Conservation (phyloP, 2,113 vertebrate species). For the Suricata suricatta region DNA sequence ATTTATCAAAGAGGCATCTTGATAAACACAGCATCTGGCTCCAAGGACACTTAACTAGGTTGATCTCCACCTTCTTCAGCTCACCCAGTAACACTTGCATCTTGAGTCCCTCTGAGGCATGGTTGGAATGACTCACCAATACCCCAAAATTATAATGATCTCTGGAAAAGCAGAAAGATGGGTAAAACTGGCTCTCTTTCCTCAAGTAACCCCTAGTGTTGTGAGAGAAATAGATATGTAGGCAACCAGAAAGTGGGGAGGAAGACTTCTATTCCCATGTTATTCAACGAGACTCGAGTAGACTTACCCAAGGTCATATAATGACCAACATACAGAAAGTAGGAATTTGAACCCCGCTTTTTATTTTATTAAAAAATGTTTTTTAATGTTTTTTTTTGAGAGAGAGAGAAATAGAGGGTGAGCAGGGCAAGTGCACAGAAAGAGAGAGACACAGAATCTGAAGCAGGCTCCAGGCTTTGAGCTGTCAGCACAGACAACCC, state of each 20-base stretch:
- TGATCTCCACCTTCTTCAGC: no score
- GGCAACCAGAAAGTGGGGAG: background rate
- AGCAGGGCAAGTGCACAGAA: no score
- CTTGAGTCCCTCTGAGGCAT: background rate
- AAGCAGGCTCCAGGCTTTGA: no score
- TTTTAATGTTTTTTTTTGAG: no score
- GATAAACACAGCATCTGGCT: background rate
- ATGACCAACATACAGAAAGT: background rate
- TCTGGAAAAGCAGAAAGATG: background rate
- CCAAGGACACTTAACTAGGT: background rate
- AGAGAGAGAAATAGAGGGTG: no score
- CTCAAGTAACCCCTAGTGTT: background rate
- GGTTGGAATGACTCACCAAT: background rate
- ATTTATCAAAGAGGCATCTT: background rate
- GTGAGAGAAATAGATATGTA: no score
- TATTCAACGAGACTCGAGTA: background rate
- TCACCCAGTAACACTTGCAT: background rate
- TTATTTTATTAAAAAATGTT: no score
- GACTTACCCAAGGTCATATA: background rate
- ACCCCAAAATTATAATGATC: background rate
- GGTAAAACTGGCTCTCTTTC: background rate
- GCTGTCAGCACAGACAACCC: no score
- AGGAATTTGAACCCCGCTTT: background rate
- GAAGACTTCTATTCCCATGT: background rate
- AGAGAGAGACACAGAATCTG: no score